Evolutionary conservation across 2,888 invertebrate species (phyloP), one percentile per base, ranked within the genome.

Genomic region (Notodonta ziczac): DNA sequence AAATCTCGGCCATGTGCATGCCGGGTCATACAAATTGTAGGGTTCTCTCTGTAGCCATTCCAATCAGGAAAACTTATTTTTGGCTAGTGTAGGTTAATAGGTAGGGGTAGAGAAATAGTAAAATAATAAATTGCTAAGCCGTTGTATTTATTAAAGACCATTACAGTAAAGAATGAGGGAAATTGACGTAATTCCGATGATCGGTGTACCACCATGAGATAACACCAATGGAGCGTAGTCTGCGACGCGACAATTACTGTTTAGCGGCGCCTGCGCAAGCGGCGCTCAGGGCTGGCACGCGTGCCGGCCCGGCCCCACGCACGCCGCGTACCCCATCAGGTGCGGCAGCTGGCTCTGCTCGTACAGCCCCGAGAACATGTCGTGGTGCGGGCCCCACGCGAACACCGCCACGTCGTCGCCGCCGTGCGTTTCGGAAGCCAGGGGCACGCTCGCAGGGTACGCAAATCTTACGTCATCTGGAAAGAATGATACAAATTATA

Each of bases 361-460:
- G 82, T 96, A 95, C 55, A 95, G 94, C 8, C 97, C 97, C 12
- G 96, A 94, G 84, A 97, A 96, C 65, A 97, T 89, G 82, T 96
- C 96, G 44, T 97, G 94, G 91, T 95, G 96, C 5, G 97, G 97
- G 59, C 96, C 97, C 59, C 87, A 86, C 70, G 96, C 95, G 86
- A 95, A 97, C 56, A 97, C 95, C 0, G 95, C 95, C 44, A 97
- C 97, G 90, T 97, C 97, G 72, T 97, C 97, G 0, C 96, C 96
- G 13, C 96, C 96, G 83, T 97, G 97, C 24, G 96, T 96, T 82
- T 96, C 96, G 57, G 87, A 86, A 1, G 76, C 77, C 60, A 95
- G 84, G 0, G 96, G 96, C 12, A 95, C 94, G 5, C 94, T 89
- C 0, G 95, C 4, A 13, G 84, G 86, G 50, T 72, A 79, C 56